Percentiles rank a stretch among this genome's conserved stretches.
Evolutionary conservation across 2,113 vertebrate genomes (phyloP).

Genomic region (Aptenodytes forsteri): DNA sequence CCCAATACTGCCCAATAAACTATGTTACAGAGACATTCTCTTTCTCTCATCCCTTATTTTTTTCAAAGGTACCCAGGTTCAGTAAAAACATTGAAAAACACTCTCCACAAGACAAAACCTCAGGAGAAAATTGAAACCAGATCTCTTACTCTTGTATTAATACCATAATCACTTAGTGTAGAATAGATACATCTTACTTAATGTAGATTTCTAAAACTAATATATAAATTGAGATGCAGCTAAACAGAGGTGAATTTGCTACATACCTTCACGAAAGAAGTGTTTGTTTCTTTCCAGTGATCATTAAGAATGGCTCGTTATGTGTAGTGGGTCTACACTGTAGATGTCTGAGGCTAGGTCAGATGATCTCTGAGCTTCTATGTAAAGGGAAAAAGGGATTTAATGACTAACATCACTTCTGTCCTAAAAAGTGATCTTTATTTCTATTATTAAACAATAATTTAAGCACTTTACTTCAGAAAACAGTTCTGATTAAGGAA

Average conservation of each 20-base stretch:
- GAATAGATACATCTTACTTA: neutral
- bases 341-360: neutral
- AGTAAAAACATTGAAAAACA: accelerated
- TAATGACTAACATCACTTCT: accelerated
- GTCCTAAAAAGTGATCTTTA: neutral
- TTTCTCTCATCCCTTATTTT: neutral
- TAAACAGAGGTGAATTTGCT: neutral
- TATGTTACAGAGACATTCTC: neutral
- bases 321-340: neutral
- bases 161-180: neutral
- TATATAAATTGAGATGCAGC: neutral
- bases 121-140: neutral
- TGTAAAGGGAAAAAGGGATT: neutral
- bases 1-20: neutral
- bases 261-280: neutral
- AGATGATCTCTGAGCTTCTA: neutral
- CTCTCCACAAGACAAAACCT: neutral
- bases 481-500: neutral
- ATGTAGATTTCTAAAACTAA: neutral
- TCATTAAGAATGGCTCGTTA: neutral
- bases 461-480: neutral
- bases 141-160: neutral
- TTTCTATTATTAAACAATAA: neutral
- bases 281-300: neutral
- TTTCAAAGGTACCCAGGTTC: neutral